These are phyloP conservation scores for Leucoraja erinaceus DNA, from an alignment of 2,113 vertebrate genomes.

Conservation along the genomic window DNA sequence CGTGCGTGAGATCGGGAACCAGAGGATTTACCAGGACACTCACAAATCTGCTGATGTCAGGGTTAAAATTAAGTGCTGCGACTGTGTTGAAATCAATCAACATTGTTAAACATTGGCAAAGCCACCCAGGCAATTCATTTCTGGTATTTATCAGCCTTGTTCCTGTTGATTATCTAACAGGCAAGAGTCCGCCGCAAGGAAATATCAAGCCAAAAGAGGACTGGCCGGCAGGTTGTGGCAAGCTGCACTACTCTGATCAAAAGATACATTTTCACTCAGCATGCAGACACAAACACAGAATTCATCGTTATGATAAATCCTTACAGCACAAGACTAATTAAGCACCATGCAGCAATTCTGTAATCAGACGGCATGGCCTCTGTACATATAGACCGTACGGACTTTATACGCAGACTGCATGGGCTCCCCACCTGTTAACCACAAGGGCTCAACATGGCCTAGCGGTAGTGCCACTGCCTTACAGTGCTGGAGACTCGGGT, in stretches of 20 bases:
- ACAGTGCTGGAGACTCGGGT: no score
- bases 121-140: background rate
- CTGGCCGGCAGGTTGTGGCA: background rate
- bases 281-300: background rate
- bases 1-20: background rate
- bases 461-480: no score
- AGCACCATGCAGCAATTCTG: background rate
- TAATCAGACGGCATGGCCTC: background rate
- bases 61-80: background rate
- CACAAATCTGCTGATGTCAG: background rate
- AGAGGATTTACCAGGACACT: background rate
- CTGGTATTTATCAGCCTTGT: background rate
- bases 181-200: background rate
- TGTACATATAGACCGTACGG: no score
- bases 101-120: background rate
- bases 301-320: background rate
- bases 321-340: background rate
- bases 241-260: constrained; percentile 10
- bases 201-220: background rate
- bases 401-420: no score
- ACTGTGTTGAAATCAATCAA: background rate
- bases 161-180: background rate
- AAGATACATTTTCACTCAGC: background rate
- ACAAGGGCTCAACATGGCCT: no score
- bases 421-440: no score